Conservation (phyloP, 2,113 vertebrate species). For the Panthera leo region DNA sequence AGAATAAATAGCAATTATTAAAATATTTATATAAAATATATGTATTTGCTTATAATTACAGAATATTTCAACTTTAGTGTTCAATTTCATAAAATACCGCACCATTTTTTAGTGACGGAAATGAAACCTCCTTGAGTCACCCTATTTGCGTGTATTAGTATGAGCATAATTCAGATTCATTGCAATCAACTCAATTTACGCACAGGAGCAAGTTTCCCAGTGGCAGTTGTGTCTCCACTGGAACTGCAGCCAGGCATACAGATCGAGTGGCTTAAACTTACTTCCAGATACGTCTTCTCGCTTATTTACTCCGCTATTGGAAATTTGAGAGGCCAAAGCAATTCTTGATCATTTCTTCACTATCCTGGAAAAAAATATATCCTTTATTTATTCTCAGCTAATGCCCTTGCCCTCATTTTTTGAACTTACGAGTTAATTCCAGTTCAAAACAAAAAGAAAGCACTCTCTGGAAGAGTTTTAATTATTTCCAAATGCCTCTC, state of each 20-base stretch:
- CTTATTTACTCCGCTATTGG: neutral
- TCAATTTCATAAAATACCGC: neutral
- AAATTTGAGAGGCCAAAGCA: neutral
- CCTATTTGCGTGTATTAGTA: neutral
- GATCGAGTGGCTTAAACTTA: neutral
- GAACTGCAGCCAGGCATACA: neutral
- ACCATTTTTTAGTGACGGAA: neutral
- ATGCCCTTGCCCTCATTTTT: slow-evolving; percentile 18
- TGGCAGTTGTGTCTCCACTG: neutral
- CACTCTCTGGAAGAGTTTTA: slow-evolving; percentile 72
- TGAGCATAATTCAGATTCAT: neutral
- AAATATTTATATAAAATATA: neutral
- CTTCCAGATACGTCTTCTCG: neutral
- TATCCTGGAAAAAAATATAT: neutral
- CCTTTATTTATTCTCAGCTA: neutral
- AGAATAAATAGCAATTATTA: neutral
- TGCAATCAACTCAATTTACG: neutral
- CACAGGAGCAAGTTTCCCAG: neutral
- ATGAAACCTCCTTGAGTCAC: neutral
- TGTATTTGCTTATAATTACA: neutral
- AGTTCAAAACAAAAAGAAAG: slow-evolving; percentile 62
- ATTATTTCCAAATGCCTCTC: slow-evolving; percentile 80
- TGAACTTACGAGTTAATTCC: slow-evolving; percentile 59
- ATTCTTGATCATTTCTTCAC: neutral
- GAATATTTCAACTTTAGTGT: neutral